Evolutionary conservation across 2,888 invertebrate species (phyloP), one percentile per base, ranked within the genome.

Genomic region (Scrobipalpa atriplicella): DNA sequence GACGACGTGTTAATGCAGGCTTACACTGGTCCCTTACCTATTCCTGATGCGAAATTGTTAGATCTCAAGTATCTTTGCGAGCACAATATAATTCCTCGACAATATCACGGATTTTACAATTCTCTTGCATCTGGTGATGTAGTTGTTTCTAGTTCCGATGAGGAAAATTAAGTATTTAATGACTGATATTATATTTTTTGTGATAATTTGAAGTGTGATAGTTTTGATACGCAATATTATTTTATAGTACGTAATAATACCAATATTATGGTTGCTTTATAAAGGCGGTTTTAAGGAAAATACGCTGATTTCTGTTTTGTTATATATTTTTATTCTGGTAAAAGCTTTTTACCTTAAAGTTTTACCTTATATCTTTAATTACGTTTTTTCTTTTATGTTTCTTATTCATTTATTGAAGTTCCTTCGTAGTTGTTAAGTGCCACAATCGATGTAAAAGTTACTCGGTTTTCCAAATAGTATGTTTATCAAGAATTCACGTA

Each of bases 31-130:
- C 18, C 38, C 38, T 62, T 66, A 38, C 66, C 66, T 18, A 62
- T 62, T 18, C 41, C 36, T 41, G n/a, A 38, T 60, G 61, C 62
- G 11, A 66, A 66, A 56, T 39, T 62, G 16, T 29, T 47, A 38
- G 66, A 66, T 39, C 47, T 66, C 11, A 60, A 60, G 36, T 54
- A 66, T 19, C 47, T 62, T 29, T 66, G 66, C n/a, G 61, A 65
- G 58, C 58, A 65, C 43, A 65, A 65, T 19, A 19, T 61, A 29
- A 36, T 65, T 41, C 65, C 65, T 38, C 9, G 47, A 65, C 58
- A 65, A 52, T 65, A 61, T 60, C 65, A 65, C 29, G 47, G 39
- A 41, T 65, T 65, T 58, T 65, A 47, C 58, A 58, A 65, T 13
- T 56, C 56, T n/a, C 56, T 56, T 56, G 13, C 21, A 8, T 21